Evolutionary conservation across 1,140 invertebrate genomes (phyloP), one percentile per base, ranked within the genome.

Genomic region (Zaprionus taronus): DNA sequence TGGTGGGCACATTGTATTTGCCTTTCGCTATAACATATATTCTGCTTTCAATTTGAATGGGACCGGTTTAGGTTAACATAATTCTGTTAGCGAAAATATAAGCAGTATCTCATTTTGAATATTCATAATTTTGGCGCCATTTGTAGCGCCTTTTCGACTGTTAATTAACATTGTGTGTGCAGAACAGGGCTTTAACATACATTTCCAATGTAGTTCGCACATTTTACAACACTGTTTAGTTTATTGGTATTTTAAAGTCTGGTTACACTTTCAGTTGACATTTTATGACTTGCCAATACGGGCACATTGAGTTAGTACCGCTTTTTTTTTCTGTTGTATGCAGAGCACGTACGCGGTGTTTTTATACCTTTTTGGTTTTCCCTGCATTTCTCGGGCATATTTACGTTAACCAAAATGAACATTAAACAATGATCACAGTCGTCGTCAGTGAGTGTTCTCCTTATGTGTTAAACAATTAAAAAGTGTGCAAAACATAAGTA

Each of bases 271-370:
- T 2, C 7, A 51, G 2, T 34, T 31, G 26, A 28, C 26, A 49
- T 51, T 71, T 64, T 58, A 6, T 7, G 26, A 12, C 12, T 47
- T 11, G 24, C 15, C 38, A 6, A n/a, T 49, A 69, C 73, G 73
- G 61, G 34, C 68, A 76, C 68, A 72, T 36, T 20, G 1, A 26
- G 26, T 66, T 70, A 77, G 74, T 77, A 72, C 74, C 74, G 74
- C 74, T 77, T 77, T 77, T 77, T 77, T 77, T 72, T 77, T 22
- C 49, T 77, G 67, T 67, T 72, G 62, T 62, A 60, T 41, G 70
- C 49, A 53, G 55, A 61, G 69, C 63, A 77, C 24, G 74, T 57
- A 71, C 68, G 56, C 73, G 68, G 69, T 72, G 55, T 76, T 72
- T 62, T 62, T 56, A 24, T 47, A 57, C 14, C 6, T 63, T 57